Base-by-base conservation (phyloP, 53 echinoderm and acorn worm species). In the Antedon mediterranea region DNA sequence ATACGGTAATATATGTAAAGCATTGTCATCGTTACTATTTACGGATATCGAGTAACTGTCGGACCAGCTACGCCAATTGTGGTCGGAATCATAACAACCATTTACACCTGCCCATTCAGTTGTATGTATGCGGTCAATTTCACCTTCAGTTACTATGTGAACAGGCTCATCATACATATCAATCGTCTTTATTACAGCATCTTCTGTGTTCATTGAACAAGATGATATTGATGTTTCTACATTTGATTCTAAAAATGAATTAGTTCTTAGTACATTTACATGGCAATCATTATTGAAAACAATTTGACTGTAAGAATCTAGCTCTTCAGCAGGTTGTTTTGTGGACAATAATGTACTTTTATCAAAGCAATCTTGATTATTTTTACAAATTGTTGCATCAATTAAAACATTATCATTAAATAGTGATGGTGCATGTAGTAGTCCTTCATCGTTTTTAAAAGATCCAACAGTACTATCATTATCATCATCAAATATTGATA, bases 1-100 rank as follows among this genome's bases (percentile, higher is more conserved):
- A 83, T 98, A 98, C 0, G 98, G 98, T 86, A 98, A 79, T 81
- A 98, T 98, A 86, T 98, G 98, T 82, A 98, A 82, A 78, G 87
- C 84, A 74, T 85, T 75, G 34, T 88, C 90, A 15, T 81, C 86
- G 32, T 82, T 76, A 26, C 82, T 79, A 71, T 85, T 41, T 30
- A 84, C 82, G 15, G 86, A 81, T 28, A 92, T 76, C 77, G 86
- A 86, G 79, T 89, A 81, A 57, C 57, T 23, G 7, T 33, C 26
- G 32, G 84, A 84, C 98, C 92, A 98, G 29, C 88, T 89, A 72
- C 74, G 90, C 98, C 98, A 98, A 33, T 82, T 79, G 5, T 82
- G 81, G 6, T 79, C 76, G 78, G 78, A 74, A 71, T 85, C 80
- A 34, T 86, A 92, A 33, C 92, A 88, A 79, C 98, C 98, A 78